These are phyloP conservation scores for Petroica traversi DNA, from an alignment of 2,113 vertebrate genomes.

Conservation along the genomic window DNA sequence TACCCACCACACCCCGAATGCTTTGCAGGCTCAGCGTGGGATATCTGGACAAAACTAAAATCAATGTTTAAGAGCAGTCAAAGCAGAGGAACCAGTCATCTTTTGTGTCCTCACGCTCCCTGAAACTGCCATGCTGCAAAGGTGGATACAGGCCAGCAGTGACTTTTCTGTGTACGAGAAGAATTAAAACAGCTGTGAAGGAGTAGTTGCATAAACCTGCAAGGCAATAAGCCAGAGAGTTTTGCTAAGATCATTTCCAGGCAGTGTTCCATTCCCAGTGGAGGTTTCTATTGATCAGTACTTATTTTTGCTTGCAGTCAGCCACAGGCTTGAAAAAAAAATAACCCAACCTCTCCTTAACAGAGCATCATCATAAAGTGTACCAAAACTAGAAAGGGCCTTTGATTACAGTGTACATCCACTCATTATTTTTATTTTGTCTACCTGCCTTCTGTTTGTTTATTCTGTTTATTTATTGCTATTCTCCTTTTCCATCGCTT, in stretches of 20 bases:
- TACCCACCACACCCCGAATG: rapidly evolving
- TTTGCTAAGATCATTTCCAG: conserved; percentile 50
- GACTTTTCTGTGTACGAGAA: not conserved
- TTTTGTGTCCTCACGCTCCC: not conserved
- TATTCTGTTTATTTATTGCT: not conserved
- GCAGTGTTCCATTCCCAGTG: conserved; percentile 12
- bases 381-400: not conserved
- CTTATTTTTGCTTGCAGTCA: conserved; percentile 37
- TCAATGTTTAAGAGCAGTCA: not conserved
- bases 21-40: not conserved
- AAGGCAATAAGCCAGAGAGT: not conserved
- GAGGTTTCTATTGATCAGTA: conserved; percentile 37
- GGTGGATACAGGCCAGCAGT: not conserved
- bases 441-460: not conserved
- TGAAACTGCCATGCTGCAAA: not conserved
- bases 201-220: not conserved
- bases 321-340: not conserved
- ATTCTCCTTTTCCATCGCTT: not conserved
- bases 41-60: not conserved
- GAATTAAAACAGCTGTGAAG: not conserved
- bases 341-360: not conserved
- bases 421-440: not conserved
- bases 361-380: not conserved
- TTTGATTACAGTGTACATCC: not conserved
- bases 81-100: not conserved